Percentiles rank a stretch among this genome's conserved stretches.
Conservation (phyloP, 2,797 vertebrate species). For the Acanthornis magna region DNA sequence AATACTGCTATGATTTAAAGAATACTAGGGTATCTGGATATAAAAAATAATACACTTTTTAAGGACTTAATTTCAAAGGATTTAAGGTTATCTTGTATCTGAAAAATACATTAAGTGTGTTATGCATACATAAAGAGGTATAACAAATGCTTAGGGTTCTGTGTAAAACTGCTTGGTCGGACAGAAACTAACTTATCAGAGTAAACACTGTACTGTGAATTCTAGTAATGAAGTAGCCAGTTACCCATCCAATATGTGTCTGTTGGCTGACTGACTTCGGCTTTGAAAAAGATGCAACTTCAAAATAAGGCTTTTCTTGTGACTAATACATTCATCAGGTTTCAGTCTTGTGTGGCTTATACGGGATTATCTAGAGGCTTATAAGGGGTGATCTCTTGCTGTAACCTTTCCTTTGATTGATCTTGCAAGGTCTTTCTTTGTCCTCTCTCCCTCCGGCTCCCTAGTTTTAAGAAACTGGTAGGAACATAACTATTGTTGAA, state of each 20-base stretch:
- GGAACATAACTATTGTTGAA: conserved; percentile 11
- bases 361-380: neutral
- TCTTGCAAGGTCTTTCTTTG: neutral
- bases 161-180: neutral
- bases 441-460: neutral
- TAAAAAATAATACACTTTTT: neutral
- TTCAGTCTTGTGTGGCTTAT: neutral
- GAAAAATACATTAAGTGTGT: neutral
- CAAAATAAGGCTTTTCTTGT: conserved; percentile 35
- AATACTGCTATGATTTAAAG: neutral
- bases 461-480: neutral
- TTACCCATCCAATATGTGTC: neutral
- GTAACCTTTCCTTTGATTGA: neutral
- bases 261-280: neutral
- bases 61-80: neutral
- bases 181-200: neutral
- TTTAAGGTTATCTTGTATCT: neutral
- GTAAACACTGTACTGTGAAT: neutral
- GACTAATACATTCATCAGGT: neutral
- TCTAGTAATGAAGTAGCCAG: neutral
- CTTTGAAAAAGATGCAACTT: neutral
- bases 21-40: neutral
- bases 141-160: neutral
- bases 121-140: neutral
- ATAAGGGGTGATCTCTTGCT: neutral